Conservation (phyloP, 2,113 vertebrate genomes). For the Myrmecobius fasciatus region DNA sequence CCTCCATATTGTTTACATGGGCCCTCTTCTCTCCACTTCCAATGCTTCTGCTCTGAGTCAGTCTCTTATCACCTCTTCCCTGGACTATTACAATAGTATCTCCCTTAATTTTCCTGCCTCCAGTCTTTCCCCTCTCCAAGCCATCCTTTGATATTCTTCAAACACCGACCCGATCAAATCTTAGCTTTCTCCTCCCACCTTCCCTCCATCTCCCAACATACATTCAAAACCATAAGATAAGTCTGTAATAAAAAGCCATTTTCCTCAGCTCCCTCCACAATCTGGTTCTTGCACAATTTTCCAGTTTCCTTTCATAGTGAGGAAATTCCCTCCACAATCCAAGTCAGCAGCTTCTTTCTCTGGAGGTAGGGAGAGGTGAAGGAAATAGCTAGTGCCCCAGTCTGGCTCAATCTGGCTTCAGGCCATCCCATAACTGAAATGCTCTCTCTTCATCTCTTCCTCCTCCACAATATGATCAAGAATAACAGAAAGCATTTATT, state of each 20-base stretch:
- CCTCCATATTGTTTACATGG: not conserved
- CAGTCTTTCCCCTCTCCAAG: not conserved
- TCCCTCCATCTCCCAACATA: not conserved
- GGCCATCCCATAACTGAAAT: not conserved
- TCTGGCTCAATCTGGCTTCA: not conserved
- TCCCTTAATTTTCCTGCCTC: not conserved
- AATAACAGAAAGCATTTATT: not conserved
- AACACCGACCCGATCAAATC: not conserved
- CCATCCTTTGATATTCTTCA: not conserved
- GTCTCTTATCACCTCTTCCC: not conserved
- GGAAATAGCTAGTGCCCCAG: not conserved
- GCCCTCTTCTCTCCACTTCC: not conserved
- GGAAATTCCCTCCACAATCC: not conserved
- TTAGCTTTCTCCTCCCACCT: not conserved
- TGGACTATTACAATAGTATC: not conserved
- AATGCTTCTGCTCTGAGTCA: not conserved
- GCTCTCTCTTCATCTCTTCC: not conserved
- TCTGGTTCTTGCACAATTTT: not conserved
- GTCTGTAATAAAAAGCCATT: not conserved
- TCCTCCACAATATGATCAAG: not conserved
- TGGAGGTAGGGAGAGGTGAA: not conserved
- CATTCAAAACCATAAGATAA: not conserved
- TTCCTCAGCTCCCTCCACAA: not conserved
- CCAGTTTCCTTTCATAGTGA: not conserved
- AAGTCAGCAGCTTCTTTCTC: not conserved